Evolutionary conservation across 2,888 invertebrate species (phyloP).

Genomic region (Lasioglossum zephyrum): DNA sequence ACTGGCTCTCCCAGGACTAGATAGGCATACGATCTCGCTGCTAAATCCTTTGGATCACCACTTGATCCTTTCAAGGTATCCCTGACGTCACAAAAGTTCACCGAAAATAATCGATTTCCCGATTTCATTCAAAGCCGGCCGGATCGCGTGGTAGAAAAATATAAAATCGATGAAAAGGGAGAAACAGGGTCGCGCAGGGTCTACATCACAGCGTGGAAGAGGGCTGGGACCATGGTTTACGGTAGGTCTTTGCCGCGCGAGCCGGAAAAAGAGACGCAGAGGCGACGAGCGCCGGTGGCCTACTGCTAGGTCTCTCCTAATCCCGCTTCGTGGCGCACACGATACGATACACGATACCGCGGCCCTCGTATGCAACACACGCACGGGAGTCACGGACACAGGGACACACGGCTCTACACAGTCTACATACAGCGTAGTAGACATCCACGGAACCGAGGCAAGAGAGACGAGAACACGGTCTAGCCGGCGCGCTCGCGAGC

Average conservation of each 20-base stretch:
- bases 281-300: conserved; percentile 83
- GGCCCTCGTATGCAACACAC: conserved; percentile 45
- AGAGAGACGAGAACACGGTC: conserved; percentile 10
- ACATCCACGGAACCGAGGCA: background rate
- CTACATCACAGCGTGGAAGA: background rate
- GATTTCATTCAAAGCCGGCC: no score
- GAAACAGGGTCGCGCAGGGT: background rate
- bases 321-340: conserved; percentile 59
- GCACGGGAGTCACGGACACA: conserved; percentile 20
- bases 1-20: background rate
- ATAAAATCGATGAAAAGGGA: background rate
- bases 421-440: background rate
- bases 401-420: background rate
- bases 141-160: background rate
- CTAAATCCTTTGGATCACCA: background rate
- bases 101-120: background rate
- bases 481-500: conserved; percentile 16
- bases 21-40: background rate
- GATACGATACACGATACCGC: conserved; percentile 39
- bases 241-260: conserved; percentile 73
- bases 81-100: background rate
- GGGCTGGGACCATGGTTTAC: conserved; percentile 45
- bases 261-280: conserved; percentile 76
- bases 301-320: conserved; percentile 79
- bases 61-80: background rate